Percentiles rank a stretch among this genome's conserved stretches.
Conservation (phyloP, 2,888 invertebrate genomes). For the Hartigia nigra region DNA sequence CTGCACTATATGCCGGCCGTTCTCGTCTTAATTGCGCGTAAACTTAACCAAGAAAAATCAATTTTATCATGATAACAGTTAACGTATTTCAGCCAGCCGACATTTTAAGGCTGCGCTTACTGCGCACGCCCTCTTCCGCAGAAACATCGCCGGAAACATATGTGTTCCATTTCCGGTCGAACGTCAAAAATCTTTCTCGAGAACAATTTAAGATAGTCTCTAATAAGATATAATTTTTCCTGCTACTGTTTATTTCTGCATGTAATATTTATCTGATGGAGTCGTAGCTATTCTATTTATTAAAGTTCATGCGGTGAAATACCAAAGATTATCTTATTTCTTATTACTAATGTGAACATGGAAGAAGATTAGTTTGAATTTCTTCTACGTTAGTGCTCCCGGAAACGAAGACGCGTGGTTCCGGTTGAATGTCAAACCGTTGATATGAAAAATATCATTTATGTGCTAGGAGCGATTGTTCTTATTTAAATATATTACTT, state of each 20-base stretch:
- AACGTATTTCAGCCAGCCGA: slow-evolving; percentile 60
- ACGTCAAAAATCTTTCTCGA: slow-evolving; percentile 43
- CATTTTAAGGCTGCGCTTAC: slow-evolving; percentile 55
- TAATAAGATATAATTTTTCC: not conserved
- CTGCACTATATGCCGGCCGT: slow-evolving; percentile 18
- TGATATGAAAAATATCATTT: not conserved
- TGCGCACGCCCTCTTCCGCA: slow-evolving; percentile 50
- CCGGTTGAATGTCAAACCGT: not conserved
- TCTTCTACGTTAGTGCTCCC: not conserved
- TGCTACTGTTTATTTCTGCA: not conserved
- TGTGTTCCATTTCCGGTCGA: slow-evolving; percentile 56
- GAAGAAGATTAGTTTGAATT: not conserved
- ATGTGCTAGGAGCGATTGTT: not conserved
- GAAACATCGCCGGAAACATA: slow-evolving; percentile 57
- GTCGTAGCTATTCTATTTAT: not conserved
- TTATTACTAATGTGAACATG: not conserved
- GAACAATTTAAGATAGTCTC: not conserved
- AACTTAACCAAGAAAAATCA: slow-evolving; percentile 51
- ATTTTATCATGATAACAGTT: slow-evolving; percentile 52
- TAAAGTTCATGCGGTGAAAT: not conserved
- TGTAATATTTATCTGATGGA: not conserved
- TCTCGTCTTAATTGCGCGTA: slow-evolving; percentile 29
- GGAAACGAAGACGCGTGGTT: not conserved
- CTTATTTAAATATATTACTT: not conserved
- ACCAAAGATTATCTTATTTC: not conserved